phyloP scores from a whole-genome alignment of 30 jellyfish, hydroid and myxozoan genomes.

The Catostylus mosaicus region DNA sequence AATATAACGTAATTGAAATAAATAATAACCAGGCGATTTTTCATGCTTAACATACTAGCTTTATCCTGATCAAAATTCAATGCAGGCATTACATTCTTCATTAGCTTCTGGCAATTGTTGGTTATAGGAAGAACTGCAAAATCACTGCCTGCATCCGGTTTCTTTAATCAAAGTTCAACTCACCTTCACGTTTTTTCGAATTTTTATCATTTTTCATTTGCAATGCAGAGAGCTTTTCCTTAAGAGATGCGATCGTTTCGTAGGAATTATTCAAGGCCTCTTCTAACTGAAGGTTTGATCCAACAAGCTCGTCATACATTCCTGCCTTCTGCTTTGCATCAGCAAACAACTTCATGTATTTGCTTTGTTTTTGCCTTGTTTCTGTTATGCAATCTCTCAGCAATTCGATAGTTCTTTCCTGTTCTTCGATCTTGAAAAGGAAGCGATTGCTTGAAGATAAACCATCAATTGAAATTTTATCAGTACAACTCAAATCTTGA shows the following conservation, averaged over 20 bases:
- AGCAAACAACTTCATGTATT: slow-evolving; percentile 36
- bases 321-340: slow-evolving; percentile 50
- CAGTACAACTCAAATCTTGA: too few relatives aligned
- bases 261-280: slow-evolving; percentile 11
- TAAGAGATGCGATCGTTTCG: slow-evolving; percentile 11
- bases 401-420: background rate
- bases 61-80: too few relatives aligned
- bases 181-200: background rate
- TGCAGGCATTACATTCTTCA: too few relatives aligned
- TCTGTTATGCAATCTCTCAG: slow-evolving; percentile 40
- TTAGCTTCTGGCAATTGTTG: too few relatives aligned
- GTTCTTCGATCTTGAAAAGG: slow-evolving; percentile 28
- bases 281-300: slow-evolving; percentile 47
- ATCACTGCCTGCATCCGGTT: too few relatives aligned
- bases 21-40: too few relatives aligned
- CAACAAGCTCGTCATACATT: slow-evolving; percentile 59
- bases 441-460: background rate
- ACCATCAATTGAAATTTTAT: too few relatives aligned
- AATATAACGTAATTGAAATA: too few relatives aligned
- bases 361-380: slow-evolving; percentile 56
- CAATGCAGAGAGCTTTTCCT: background rate
- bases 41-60: too few relatives aligned
- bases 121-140: too few relatives aligned
- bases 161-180: too few relatives aligned
- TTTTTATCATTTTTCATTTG: background rate